A percentile compares a stretch with the other conserved stretches of the same genome.
phyloP scores from a whole-genome alignment of 2,113 vertebrate species.

The Nematolebias whitei region DNA sequence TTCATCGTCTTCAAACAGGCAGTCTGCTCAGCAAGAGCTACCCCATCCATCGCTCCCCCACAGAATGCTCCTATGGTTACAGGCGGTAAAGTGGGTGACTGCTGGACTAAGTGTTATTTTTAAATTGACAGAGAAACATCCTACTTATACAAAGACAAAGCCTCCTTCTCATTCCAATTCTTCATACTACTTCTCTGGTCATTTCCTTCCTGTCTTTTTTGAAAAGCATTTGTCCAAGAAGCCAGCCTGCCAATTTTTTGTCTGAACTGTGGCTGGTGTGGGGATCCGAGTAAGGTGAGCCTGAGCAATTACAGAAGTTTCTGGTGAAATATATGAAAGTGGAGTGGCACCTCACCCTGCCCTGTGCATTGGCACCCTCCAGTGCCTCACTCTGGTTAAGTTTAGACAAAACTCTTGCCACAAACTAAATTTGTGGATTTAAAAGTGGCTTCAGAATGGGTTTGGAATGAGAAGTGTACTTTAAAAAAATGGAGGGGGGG shows the following conservation, averaged over 20 bases:
- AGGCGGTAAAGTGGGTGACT: slow-evolving; percentile 59
- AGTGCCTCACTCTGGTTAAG: slow-evolving; percentile 86
- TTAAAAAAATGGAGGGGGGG: slow-evolving; percentile 11
- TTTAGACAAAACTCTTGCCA: slow-evolving; percentile 85
- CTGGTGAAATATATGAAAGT: slow-evolving; percentile 88
- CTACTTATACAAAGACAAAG: slow-evolving; percentile 91
- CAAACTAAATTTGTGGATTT: slow-evolving; percentile 83
- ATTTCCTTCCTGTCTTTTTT: slow-evolving; percentile 22
- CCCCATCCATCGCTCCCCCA: slow-evolving; percentile 68
- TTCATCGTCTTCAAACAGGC: slow-evolving; percentile 81
- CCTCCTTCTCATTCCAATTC: slow-evolving; percentile 89
- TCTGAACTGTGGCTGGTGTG: slow-evolving; percentile 82
- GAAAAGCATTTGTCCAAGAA: slow-evolving; percentile 77
- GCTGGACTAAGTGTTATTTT: slow-evolving; percentile 95
- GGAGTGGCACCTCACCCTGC: slow-evolving; percentile 87
- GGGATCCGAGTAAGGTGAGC: slow-evolving; percentile 85
- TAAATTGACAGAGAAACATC: slow-evolving; percentile 95
- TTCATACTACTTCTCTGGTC: slow-evolving; percentile 30
- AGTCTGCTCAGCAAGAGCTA: slow-evolving; percentile 83
- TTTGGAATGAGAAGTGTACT: slow-evolving; percentile 73
- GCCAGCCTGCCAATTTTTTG: slow-evolving; percentile 87
- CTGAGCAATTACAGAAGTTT: slow-evolving; percentile 91
- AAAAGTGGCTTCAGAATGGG: slow-evolving; percentile 84
- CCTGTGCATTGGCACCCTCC: slow-evolving; percentile 83
- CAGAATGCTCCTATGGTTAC: slow-evolving; percentile 45